Evolutionary conservation across 2,888 invertebrate genomes (phyloP).

Genomic region (Dastarcus helophoroides): DNA sequence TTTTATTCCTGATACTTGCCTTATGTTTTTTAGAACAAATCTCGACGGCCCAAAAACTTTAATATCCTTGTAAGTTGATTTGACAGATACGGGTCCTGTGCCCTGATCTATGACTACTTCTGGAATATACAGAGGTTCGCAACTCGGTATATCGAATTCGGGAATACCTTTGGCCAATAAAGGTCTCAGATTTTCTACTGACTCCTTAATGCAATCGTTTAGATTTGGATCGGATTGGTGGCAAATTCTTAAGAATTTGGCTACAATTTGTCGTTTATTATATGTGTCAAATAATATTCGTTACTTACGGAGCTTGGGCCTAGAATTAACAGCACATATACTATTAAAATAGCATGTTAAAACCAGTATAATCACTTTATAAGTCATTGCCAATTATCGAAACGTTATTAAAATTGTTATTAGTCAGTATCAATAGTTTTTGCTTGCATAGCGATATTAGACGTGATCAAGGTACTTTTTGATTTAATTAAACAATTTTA

Average conservation of each 20-base stretch:
- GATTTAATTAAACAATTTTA: no score
- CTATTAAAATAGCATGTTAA: no score
- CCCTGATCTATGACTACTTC: slow-evolving; percentile 51
- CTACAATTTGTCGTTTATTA: slow-evolving; percentile 42
- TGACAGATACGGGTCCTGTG: slow-evolving; percentile 47
- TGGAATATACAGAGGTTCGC: slow-evolving; percentile 51
- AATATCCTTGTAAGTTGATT: slow-evolving; percentile 48
- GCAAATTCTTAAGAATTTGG: slow-evolving; percentile 55
- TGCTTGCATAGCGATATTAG: no score
- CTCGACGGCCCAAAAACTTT: slow-evolving; percentile 48
- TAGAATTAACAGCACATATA: no score
- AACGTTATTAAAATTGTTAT: no score
- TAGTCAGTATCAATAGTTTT: no score
- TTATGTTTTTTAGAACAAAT: slow-evolving; percentile 46
- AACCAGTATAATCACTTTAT: no score
- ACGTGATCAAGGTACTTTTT: no score
- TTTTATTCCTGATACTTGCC: no score
- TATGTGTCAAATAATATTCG: no score
- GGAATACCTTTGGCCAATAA: slow-evolving; percentile 49
- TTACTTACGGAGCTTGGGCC: no score
- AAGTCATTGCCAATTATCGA: no score
- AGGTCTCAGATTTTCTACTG: slow-evolving; percentile 49
- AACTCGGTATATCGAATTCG: slow-evolving; percentile 49
- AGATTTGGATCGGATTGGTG: slow-evolving; percentile 51
- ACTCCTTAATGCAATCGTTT: slow-evolving; percentile 49